Percentiles rank a stretch among this genome's conserved stretches.
Conservation (phyloP, 1,140 invertebrate species). For the Pogonus chalceus region DNA sequence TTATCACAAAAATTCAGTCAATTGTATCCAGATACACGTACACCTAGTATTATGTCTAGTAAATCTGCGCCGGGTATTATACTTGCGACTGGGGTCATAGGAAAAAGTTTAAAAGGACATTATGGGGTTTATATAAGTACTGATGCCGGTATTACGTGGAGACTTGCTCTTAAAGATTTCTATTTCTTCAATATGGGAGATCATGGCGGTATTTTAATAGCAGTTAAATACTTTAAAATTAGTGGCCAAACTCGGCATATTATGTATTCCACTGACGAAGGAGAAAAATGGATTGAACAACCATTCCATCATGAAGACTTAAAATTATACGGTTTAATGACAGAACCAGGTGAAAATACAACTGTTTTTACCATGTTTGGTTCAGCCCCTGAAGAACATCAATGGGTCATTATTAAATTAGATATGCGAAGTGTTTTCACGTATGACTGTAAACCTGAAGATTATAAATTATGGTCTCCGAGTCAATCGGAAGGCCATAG, state of each 20-base stretch:
- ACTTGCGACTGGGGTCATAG: slow-evolving; percentile 74
- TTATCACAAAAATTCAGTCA: slow-evolving; percentile 76
- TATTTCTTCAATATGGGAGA: slow-evolving; percentile 86
- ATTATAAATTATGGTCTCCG: slow-evolving; percentile 84
- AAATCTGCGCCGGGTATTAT: slow-evolving; percentile 81
- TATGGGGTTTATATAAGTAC: slow-evolving; percentile 71
- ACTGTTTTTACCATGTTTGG: slow-evolving; percentile 88
- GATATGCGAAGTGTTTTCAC: slow-evolving; percentile 63
- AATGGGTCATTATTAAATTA: slow-evolving; percentile 81
- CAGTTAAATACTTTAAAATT: slow-evolving; percentile 68
- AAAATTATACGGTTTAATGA: slow-evolving; percentile 77
- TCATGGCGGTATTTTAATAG: slow-evolving; percentile 78
- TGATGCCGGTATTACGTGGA: slow-evolving; percentile 79
- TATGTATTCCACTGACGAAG: slow-evolving; percentile 78
- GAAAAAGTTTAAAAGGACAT: slow-evolving; percentile 66
- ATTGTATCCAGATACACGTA: slow-evolving; percentile 66
- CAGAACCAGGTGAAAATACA: slow-evolving; percentile 84
- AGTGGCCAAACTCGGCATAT: slow-evolving; percentile 64
- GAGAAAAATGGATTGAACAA: slow-evolving; percentile 63
- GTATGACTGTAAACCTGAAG: slow-evolving; percentile 54
- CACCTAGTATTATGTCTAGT: slow-evolving; percentile 73
- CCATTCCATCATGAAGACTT: slow-evolving; percentile 61
- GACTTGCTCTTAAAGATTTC: slow-evolving; percentile 63
- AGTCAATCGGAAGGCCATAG: slow-evolving; percentile 40
- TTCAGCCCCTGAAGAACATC: slow-evolving; percentile 60